phyloP scores from a whole-genome alignment of 1,140 invertebrate genomes.

The Pogonomyrmex californicus region DNA sequence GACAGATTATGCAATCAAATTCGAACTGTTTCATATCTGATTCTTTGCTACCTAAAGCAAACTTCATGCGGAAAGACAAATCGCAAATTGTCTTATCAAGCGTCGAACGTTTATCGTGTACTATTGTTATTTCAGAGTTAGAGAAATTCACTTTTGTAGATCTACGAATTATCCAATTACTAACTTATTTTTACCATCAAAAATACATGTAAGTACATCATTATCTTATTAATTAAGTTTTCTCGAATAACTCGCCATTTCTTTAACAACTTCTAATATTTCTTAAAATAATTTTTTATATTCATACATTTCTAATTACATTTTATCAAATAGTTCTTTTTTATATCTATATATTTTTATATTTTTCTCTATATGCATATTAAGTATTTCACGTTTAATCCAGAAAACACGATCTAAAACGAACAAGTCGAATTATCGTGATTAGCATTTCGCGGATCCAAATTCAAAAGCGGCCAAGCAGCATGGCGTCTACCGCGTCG shows the following conservation, averaged over 20 bases:
- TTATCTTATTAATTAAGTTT: background rate
- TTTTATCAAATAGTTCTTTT: background rate
- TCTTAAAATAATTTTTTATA: background rate
- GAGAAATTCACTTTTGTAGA: too few relatives aligned
- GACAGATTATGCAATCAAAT: too few relatives aligned
- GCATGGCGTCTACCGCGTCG: constrained; percentile 48
- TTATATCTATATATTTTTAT: too few relatives aligned
- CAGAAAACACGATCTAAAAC: background rate
- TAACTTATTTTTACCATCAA: background rate
- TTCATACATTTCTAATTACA: background rate
- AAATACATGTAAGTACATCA: background rate
- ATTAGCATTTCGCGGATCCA: background rate
- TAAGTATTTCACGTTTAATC: background rate
- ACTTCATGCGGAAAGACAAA: background rate
- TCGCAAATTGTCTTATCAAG: background rate
- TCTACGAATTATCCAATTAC: too few relatives aligned
- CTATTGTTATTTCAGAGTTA: too few relatives aligned
- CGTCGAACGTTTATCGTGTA: background rate
- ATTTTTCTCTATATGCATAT: background rate
- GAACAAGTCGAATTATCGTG: background rate
- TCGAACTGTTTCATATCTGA: background rate
- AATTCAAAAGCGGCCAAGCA: background rate
- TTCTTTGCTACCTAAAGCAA: background rate
- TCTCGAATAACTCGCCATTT: background rate
- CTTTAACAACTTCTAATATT: background rate